Evolutionary conservation across 2,797 vertebrate species (phyloP).

Genomic region (Etheostoma perlongum): DNA sequence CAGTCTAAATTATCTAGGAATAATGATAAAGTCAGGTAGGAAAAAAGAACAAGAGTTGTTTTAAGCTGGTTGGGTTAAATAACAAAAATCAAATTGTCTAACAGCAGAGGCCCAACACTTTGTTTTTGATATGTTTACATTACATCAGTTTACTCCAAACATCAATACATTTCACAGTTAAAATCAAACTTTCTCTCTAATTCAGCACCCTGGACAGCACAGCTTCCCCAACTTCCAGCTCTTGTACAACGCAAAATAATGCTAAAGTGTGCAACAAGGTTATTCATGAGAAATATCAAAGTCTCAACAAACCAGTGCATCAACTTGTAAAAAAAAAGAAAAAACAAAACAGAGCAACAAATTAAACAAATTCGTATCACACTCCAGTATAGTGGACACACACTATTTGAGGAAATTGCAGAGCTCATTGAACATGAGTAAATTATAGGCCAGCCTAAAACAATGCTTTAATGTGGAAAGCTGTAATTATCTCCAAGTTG

Average conservation of each 20-base stretch:
- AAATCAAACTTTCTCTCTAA: slow-evolving; percentile 16
- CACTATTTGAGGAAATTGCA: not conserved
- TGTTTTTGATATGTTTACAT: not conserved
- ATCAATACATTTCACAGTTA: slow-evolving; percentile 23
- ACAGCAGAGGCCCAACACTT: not conserved
- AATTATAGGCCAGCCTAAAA: not conserved
- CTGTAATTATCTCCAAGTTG: not conserved
- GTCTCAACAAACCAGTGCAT: not conserved
- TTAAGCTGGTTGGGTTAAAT: not conserved
- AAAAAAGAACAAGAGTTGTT: not conserved
- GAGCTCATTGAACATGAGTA: not conserved
- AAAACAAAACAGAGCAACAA: not conserved
- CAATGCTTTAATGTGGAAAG: not conserved
- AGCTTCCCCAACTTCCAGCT: not conserved
- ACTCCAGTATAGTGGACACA: not conserved
- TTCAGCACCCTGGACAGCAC: slow-evolving; percentile 68
- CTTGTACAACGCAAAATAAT: slow-evolving; percentile 1
- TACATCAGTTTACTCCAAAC: not conserved
- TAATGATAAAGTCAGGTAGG: not conserved
- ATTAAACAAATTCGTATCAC: not conserved
- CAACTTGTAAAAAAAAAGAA: not conserved
- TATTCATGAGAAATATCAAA: not conserved
- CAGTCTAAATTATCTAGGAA: not conserved
- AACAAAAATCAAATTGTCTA: not conserved
- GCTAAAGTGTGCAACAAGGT: not conserved